A percentile compares a stretch with the other conserved stretches of the same genome.
phyloP scores from a whole-genome alignment of 1,140 invertebrate species.

The Achroia grisella region DNA sequence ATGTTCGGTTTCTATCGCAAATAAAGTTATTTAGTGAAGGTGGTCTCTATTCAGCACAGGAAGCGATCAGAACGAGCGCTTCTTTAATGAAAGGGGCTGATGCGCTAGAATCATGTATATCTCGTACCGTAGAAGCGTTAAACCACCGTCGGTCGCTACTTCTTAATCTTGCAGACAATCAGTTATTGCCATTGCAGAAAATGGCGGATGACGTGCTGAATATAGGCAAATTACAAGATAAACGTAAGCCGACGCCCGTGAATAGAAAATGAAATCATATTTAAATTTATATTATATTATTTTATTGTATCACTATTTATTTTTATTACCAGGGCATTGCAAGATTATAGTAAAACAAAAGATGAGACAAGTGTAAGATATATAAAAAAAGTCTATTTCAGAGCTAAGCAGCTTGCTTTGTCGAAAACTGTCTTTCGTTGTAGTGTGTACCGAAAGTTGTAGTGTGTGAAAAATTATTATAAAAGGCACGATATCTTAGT shows the following conservation, averaged over 20 bases:
- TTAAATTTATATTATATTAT: too few relatives aligned
- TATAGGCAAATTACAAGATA: constrained; percentile 15
- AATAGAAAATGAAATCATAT: constrained; percentile 22
- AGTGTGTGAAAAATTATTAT: too few relatives aligned
- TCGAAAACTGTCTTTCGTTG: too few relatives aligned
- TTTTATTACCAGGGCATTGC: too few relatives aligned
- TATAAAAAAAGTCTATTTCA: too few relatives aligned
- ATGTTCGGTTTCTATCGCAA: constrained; percentile 34
- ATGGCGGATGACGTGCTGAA: constrained; percentile 28
- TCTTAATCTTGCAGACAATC: constrained; percentile 32
- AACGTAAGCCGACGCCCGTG: constrained; percentile 12
- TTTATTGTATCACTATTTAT: too few relatives aligned
- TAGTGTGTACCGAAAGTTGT: too few relatives aligned
- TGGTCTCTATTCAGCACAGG: constrained; percentile 34
- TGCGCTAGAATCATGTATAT: constrained; percentile 30
- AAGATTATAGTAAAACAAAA: too few relatives aligned
- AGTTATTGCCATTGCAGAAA: constrained; percentile 25
- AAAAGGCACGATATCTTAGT: too few relatives aligned
- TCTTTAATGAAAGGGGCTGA: constrained; percentile 32
- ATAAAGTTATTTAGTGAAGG: constrained; percentile 48
- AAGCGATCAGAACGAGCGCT: constrained; percentile 29
- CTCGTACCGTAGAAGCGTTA: constrained; percentile 24
- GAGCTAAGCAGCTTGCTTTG: too few relatives aligned
- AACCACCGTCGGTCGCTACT: constrained; percentile 31
- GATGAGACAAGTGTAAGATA: too few relatives aligned